Base-by-base conservation (phyloP, 2,113 vertebrate genomes). In the Phaethon lepturus region DNA sequence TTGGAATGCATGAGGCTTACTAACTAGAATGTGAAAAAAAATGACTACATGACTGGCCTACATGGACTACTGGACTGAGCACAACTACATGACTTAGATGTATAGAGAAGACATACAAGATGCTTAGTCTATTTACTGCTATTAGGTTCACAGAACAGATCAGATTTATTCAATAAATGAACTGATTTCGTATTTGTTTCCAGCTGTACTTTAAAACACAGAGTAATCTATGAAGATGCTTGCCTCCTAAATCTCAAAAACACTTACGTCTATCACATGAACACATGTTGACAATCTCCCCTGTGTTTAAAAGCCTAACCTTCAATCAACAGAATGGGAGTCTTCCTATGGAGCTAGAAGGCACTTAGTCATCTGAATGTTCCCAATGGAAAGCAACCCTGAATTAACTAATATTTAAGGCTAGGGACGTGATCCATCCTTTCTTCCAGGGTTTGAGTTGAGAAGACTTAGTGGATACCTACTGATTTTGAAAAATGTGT, bases 321-420 rank as follows among this genome's bases (percentile, higher is more conserved):
- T 75, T 60, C 91, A 89, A 96, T 96, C 77, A 96, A 60, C 10
- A 7, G 35, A 93, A 97, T 85, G 33, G 44, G 56, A 85, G 81
- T 75, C 56, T 91, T 95, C 93, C 95, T 90, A 19, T 28, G 40
- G 23, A 91, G 66, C 87, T 91, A 53, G 74, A 75, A 91, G 84
- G 93, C 91, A 85, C 33, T 79, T 5, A 94, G 84, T 91, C 91
- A 96, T n/a, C 73, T 87, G 49, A 91, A 85, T 17, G 53, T 14
- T 90, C 40, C 18, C 69, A 49, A 13, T 0, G 16, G 26, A 72
- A 85, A 89, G 45, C 68, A 96, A 84, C 31, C 18, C 35, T 40
- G 55, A 72, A 78, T 49, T 67, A 91, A 67, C n/a, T 63, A 35
- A 19, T 28, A 72, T 35, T 55, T 72, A 87, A 81, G 40, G 40